Evolutionary conservation across 2,888 invertebrate species (phyloP).

Genomic region (Arrhopalites spinosus): DNA sequence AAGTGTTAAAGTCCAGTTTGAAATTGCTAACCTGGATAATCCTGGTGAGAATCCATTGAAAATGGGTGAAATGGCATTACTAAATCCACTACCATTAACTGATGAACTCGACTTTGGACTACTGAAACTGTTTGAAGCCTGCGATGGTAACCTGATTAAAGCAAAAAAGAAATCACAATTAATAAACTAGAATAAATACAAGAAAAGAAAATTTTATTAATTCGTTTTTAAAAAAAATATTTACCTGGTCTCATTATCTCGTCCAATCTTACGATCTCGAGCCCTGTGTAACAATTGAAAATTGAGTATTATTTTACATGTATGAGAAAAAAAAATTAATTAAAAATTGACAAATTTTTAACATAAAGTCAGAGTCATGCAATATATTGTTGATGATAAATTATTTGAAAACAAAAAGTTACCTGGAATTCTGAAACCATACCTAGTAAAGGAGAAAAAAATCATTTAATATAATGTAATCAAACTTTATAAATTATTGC

Average conservation of each 20-base stretch:
- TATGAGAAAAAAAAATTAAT: too few relatives aligned
- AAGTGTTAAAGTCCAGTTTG: conserved; percentile 26
- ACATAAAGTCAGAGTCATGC: too few relatives aligned
- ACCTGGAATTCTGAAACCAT: conserved; percentile 96
- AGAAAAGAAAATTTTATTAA: too few relatives aligned
- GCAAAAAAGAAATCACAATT: too few relatives aligned
- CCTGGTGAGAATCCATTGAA: conserved; percentile 52
- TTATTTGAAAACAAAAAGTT: too few relatives aligned
- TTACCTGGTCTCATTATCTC: background rate
- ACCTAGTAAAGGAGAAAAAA: conserved; percentile 74
- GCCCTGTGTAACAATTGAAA: too few relatives aligned
- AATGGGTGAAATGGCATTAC: conserved; percentile 47
- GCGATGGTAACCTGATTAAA: conserved; percentile 40
- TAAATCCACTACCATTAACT: conserved; percentile 34
- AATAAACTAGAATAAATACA: too few relatives aligned
- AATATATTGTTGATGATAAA: too few relatives aligned
- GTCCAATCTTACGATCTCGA: conserved; percentile 70
- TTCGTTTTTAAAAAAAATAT: background rate
- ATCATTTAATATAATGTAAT: conserved; percentile 10
- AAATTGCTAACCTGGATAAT: conserved; percentile 41
- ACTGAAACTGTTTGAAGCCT: conserved; percentile 37
- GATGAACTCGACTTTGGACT: conserved; percentile 38
- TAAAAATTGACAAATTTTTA: too few relatives aligned
- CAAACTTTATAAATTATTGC: too few relatives aligned
- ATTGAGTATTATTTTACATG: too few relatives aligned